phyloP scores from a whole-genome alignment of 2,797 vertebrate species.

The Otolemur crassicaudatus region DNA sequence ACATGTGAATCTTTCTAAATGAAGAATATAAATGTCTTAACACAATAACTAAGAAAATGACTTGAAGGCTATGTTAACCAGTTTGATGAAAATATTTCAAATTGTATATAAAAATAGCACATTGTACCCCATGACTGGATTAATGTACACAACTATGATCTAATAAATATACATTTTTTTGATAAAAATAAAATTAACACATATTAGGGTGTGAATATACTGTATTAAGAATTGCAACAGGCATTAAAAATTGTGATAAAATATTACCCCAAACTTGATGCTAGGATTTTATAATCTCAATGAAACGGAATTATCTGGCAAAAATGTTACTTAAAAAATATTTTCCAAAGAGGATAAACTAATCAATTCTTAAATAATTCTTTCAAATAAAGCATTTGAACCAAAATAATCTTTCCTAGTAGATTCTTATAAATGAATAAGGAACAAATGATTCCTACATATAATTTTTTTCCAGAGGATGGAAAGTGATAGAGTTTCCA shows the following conservation, averaged over 20 bases:
- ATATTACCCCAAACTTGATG: not conserved
- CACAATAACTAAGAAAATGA: too few relatives aligned
- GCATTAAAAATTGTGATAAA: not conserved
- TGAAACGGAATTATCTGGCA: not conserved
- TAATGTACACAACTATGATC: too few relatives aligned
- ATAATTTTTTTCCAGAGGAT: not conserved
- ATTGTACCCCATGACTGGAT: too few relatives aligned
- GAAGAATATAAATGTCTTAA: too few relatives aligned
- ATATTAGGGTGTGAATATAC: not conserved
- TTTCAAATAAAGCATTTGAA: slow-evolving; percentile 15
- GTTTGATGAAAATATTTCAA: too few relatives aligned
- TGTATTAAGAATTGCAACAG: not conserved
- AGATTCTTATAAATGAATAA: not conserved
- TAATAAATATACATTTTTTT: too few relatives aligned
- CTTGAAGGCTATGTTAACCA: too few relatives aligned
- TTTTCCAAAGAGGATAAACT: not conserved
- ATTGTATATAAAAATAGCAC: too few relatives aligned
- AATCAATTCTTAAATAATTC: not conserved
- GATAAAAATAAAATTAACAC: not conserved
- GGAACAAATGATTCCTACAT: not conserved
- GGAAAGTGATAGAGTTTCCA: not conserved
- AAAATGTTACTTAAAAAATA: not conserved
- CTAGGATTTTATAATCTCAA: not conserved
- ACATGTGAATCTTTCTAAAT: too few relatives aligned
- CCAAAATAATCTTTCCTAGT: not conserved